Evolutionary conservation across 2,888 invertebrate genomes (phyloP).

Genomic region (Catonia carolina): DNA sequence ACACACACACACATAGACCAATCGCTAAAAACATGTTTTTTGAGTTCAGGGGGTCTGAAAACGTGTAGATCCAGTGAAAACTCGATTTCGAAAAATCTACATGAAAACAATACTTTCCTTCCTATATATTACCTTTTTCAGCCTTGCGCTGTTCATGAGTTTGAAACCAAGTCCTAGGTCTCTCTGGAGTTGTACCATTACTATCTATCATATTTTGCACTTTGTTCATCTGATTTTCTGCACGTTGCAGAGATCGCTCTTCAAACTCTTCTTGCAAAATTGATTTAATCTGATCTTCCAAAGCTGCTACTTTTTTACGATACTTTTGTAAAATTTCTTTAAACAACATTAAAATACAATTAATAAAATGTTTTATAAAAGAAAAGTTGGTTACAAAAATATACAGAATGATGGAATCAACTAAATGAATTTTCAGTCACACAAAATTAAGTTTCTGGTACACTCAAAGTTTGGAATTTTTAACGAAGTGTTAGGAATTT

Average conservation of each 20-base stretch:
- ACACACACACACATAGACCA: too few species aligned
- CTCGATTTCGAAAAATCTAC: too few species aligned
- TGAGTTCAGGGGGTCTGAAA: too few species aligned
- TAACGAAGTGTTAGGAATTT: too few species aligned
- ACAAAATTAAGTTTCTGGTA: too few species aligned
- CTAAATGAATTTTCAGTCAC: too few species aligned
- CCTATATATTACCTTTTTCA: conserved; percentile 61
- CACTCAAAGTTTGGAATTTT: too few species aligned
- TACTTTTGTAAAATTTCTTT: conserved; percentile 83
- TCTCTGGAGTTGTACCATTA: conserved; percentile 35
- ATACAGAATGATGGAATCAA: too few species aligned
- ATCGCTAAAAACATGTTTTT: too few species aligned
- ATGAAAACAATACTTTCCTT: too few species aligned
- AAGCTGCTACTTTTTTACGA: conserved; percentile 57
- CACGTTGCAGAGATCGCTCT: conserved; percentile 71
- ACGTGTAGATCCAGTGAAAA: too few species aligned
- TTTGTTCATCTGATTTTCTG: conserved; percentile 77
- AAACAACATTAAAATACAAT: conserved; percentile 17
- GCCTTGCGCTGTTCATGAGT: conserved; percentile 67
- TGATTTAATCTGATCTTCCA: conserved; percentile 74
- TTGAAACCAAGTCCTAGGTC: conserved; percentile 76
- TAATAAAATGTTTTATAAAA: conserved; percentile 16
- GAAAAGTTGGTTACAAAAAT: background rate
- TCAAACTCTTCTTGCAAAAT: conserved; percentile 79
- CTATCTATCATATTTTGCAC: conserved; percentile 56